These are phyloP conservation scores for Trachelus iudaicus DNA, from an alignment of 2,888 invertebrate genomes.

Conservation along the genomic window DNA sequence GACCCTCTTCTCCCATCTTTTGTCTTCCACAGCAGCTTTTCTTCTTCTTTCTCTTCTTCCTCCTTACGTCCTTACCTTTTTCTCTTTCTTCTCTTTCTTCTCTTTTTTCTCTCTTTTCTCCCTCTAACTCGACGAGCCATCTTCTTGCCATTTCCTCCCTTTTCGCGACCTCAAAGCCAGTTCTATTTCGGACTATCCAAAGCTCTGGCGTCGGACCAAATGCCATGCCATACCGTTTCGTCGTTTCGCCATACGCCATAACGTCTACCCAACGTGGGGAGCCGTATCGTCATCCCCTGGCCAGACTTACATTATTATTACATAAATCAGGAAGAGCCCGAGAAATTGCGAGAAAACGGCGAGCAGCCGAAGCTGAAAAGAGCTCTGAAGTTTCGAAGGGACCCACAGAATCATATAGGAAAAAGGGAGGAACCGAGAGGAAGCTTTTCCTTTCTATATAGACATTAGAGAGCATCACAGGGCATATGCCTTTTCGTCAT, in stretches of 20 bases:
- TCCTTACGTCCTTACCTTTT: conserved; percentile 19
- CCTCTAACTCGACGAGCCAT: conserved; percentile 1
- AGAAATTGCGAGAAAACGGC: too few species aligned
- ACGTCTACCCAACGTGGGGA: too few species aligned
- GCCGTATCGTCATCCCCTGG: neutral
- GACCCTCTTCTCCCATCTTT: conserved; percentile 34
- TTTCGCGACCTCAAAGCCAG: conserved; percentile 55
- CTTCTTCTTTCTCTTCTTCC: conserved; percentile 12
- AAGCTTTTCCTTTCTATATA: too few species aligned
- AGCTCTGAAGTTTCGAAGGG: too few species aligned
- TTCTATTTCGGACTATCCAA: conserved; percentile 58
- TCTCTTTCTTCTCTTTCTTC: conserved; percentile 21
- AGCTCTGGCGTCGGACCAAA: conserved; percentile 58
- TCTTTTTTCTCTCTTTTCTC: conserved; percentile 17
- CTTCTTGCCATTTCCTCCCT: conserved; percentile 13
- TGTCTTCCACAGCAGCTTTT: conserved; percentile 24
- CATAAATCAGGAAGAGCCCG: conserved; percentile 24
- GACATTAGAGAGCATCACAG: too few species aligned
- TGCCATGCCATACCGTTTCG: conserved; percentile 36
- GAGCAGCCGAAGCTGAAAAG: too few species aligned
- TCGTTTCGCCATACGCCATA: too few species aligned
- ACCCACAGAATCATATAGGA: too few species aligned
- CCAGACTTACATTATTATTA: conserved; percentile 21
- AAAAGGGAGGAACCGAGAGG: too few species aligned
- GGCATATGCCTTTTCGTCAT: too few species aligned